Conservation (phyloP, 53 echinoderm and acorn worm species). For the Temnopleurus reevesii region DNA sequence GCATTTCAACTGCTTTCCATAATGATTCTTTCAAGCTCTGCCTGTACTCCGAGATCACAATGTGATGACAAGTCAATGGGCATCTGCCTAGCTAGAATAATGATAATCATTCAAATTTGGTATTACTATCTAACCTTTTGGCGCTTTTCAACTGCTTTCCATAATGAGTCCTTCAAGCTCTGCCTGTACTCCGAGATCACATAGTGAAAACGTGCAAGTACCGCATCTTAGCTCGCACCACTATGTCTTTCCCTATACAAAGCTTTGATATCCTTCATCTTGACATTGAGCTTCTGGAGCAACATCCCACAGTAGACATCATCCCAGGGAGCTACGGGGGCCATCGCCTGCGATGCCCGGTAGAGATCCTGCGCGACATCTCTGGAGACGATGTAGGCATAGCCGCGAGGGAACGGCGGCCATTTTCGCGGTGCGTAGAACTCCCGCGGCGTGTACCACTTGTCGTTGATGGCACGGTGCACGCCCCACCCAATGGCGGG, state of each 20-base stretch:
- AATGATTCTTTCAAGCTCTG: too few relatives aligned
- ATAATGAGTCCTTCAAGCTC: neutral
- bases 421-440: neutral
- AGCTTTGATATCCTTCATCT: neutral
- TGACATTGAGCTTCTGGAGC: neutral
- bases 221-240: neutral
- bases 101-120: too few relatives aligned
- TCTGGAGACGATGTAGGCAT: neutral
- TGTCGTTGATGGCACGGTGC: neutral
- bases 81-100: too few relatives aligned
- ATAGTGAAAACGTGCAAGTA: neutral
- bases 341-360: neutral
- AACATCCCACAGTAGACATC: constrained; percentile 7
- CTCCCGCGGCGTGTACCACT: neutral
- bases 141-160: neutral
- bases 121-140: too few relatives aligned
- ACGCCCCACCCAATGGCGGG: neutral
- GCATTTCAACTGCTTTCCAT: too few relatives aligned
- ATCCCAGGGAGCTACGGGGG: neutral
- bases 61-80: too few relatives aligned
- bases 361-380: neutral
- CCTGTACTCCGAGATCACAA: too few relatives aligned
- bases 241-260: neutral
- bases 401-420: neutral
- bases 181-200: neutral